Evolutionary conservation across 64 coral and sea anemone genomes (phyloP), one percentile per base, ranked within the genome.

Genomic region (Dendronephthya gigantea): DNA sequence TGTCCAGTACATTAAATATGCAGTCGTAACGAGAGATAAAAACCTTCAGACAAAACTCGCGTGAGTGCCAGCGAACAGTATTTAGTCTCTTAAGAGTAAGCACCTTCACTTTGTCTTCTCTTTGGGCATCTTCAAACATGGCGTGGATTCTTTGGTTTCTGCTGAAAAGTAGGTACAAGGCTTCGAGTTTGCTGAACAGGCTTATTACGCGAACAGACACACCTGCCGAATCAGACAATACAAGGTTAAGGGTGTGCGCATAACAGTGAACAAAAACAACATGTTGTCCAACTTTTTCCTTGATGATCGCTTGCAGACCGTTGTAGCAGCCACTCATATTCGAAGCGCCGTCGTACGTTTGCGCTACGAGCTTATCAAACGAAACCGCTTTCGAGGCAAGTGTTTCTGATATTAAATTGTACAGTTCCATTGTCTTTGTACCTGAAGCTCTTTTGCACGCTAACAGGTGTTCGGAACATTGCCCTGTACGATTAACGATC

Each of bases 281-380:
- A 35, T 74, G 68, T 27, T 35, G 22, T 74, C 68, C 68, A 2
- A 74, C 68, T 35, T 74, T 74, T 29, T 74, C 68, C 68, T 74
- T 74, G 0, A 74, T 74, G 33, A 74, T 74, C 33, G 68, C 68
- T 74, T 74, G 68, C 68, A 74, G 33, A 30, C 68, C 68, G 11
- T 74, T 74, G 68, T 74, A 74, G 68, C 68, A 74, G n/a, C 17
- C 68, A 35, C 68, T 74, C 68, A 74, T 35, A 27, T 74, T 74
- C 68, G 23, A 27, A 12, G 68, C 68, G 33, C 68, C 68, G 68
- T 74, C 23, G 11, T 74, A 74, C 31, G 68, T 74, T 74, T 74
- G 68, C 13, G 68, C 68, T 74, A 74, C 17, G 2, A 74, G 68
- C 68, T 74, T 28, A 35, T 74, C 68, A 74, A 74, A 74, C 1